phyloP scores from a whole-genome alignment of 2,113 vertebrate species.

The Ifrita kowaldi region DNA sequence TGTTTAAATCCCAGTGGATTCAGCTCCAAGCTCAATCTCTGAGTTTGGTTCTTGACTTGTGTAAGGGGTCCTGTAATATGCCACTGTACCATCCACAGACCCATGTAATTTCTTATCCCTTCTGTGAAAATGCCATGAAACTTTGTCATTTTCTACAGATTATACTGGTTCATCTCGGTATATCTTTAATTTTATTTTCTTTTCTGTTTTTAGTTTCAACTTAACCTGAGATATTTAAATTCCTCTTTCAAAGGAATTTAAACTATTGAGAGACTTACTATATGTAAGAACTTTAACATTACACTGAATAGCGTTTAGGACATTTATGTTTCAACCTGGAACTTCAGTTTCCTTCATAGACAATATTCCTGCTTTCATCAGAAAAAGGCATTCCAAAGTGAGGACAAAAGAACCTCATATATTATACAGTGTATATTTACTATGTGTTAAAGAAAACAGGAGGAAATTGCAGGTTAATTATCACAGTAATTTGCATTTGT shows the following conservation, averaged over 20 bases:
- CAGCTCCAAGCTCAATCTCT: background rate
- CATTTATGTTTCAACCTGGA: background rate
- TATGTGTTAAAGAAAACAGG: background rate
- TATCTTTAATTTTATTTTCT: background rate
- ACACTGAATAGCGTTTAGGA: background rate
- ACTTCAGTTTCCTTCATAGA: background rate
- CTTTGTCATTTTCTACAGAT: background rate
- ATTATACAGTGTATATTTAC: background rate
- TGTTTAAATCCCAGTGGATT: background rate
- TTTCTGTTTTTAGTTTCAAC: background rate
- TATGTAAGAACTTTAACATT: background rate
- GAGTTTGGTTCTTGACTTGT: background rate
- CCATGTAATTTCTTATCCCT: background rate
- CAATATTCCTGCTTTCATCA: background rate
- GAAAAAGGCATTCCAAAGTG: background rate
- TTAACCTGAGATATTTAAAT: background rate
- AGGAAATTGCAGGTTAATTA: background rate
- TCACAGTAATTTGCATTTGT: background rate
- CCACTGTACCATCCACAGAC: background rate
- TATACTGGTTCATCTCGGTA: background rate
- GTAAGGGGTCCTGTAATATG: background rate
- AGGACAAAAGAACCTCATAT: background rate
- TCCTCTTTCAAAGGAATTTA: background rate
- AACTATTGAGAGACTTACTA: background rate
- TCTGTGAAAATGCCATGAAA: background rate